phyloP scores from a whole-genome alignment of 2,113 vertebrate species.

The Saccopteryx bilineata region DNA sequence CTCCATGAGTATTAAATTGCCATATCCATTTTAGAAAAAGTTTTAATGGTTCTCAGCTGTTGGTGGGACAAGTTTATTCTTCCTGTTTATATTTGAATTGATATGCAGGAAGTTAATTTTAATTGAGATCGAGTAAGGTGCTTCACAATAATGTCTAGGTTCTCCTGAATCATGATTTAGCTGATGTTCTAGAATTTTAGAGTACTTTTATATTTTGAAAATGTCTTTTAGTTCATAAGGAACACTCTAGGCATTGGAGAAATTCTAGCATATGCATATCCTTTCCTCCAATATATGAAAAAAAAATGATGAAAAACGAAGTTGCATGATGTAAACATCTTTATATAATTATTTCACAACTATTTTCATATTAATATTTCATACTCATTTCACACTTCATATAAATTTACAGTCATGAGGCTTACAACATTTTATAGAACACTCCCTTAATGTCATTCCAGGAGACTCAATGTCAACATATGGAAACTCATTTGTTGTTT shows the following conservation, averaged over 20 bases:
- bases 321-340: background rate
- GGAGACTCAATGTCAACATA: background rate
- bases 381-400: slow-evolving; percentile 37
- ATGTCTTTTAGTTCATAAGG: background rate
- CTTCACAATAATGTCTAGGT: background rate
- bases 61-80: slow-evolving; percentile 11
- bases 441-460: background rate
- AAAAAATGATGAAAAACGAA: background rate
- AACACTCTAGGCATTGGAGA: background rate
- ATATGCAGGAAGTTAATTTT: slow-evolving; percentile 27
- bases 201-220: slow-evolving; percentile 30
- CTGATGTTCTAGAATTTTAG: background rate
- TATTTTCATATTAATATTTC: slow-evolving; percentile 20
- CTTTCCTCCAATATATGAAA: background rate
- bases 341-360: background rate
- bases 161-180: slow-evolving; percentile 49
- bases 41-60: slow-evolving; percentile 11
- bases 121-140: background rate
- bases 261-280: background rate
- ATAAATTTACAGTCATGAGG: background rate
- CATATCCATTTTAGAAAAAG: slow-evolving; percentile 26
- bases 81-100: slow-evolving; percentile 13
- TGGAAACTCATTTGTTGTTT: background rate
- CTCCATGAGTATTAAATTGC: slow-evolving; percentile 32
- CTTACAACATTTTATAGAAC: background rate